These are phyloP conservation scores for Betta splendens DNA, from an alignment of 2,797 vertebrate genomes.

Conservation along the genomic window DNA sequence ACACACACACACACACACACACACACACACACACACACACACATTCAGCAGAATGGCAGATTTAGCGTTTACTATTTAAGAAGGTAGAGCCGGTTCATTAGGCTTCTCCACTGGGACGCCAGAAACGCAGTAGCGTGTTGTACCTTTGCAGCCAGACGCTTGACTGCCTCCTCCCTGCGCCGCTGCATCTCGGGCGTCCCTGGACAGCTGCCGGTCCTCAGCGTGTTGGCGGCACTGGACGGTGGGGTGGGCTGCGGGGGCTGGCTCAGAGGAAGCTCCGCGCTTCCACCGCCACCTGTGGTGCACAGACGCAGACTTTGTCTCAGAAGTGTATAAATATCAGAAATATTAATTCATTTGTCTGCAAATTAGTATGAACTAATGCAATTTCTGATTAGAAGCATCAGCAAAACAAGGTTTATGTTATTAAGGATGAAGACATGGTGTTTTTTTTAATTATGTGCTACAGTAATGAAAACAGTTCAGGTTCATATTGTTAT, in stretches of 20 bases:
- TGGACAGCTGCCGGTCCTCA: constrained; percentile 76
- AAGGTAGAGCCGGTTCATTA: neutral
- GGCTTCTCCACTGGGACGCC: neutral
- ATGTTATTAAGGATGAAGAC: neutral
- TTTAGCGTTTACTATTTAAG: neutral
- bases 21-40: constrained; percentile 1
- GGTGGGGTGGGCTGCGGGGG: constrained; percentile 80
- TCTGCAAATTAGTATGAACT: neutral
- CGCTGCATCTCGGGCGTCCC: constrained; percentile 83
- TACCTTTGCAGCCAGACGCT: constrained; percentile 92
- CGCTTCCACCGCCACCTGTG: constrained; percentile 77
- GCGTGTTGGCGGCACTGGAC: constrained; percentile 71
- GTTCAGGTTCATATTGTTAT: neutral
- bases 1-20: constrained; percentile 10
- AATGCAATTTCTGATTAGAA: neutral
- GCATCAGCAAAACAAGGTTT: neutral
- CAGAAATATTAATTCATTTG: neutral
- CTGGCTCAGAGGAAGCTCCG: constrained; percentile 90
- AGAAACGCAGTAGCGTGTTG: neutral
- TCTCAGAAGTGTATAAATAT: neutral
- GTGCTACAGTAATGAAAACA: neutral
- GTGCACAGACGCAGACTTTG: constrained; percentile 11
- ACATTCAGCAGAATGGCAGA: constrained; percentile 5
- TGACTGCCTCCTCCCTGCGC: constrained; percentile 85
- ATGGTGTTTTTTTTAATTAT: constrained; percentile 6